Conservation (phyloP, 2,797 vertebrate species). For the Mus minutoides region DNA sequence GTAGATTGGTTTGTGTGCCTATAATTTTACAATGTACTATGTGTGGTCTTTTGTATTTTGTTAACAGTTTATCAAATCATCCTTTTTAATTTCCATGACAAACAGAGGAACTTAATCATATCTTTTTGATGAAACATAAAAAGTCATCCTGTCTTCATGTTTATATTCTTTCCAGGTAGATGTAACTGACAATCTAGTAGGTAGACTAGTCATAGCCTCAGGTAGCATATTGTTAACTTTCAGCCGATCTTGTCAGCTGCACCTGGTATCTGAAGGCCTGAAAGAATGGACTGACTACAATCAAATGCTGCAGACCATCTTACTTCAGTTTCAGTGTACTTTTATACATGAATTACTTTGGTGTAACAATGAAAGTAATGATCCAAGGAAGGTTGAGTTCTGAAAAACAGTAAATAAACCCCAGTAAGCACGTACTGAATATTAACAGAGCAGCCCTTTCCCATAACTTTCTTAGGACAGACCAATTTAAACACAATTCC, state of each 20-base stretch:
- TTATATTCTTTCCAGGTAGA: neutral
- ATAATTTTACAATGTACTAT: neutral
- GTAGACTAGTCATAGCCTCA: neutral
- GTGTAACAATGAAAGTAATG: neutral
- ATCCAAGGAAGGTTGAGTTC: neutral
- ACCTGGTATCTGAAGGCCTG: neutral
- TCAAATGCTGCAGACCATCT: neutral
- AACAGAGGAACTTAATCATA: neutral
- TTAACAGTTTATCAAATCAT: neutral
- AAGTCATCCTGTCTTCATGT: neutral
- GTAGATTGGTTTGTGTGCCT: neutral
- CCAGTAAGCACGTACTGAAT: neutral
- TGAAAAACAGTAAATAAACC: neutral
- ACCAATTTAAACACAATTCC: neutral
- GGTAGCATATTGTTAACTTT: neutral
- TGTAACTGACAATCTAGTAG: neutral
- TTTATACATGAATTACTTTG: neutral
- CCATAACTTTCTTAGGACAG: neutral
- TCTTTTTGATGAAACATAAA: neutral
- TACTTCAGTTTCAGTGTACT: neutral
- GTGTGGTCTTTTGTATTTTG: neutral
- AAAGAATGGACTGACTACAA: neutral
- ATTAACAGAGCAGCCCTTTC: neutral
- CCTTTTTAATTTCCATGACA: slow-evolving; percentile 17
- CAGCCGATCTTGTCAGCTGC: neutral